Base-by-base conservation (phyloP, 2,113 vertebrate species). In the Mormoops blainvillei region DNA sequence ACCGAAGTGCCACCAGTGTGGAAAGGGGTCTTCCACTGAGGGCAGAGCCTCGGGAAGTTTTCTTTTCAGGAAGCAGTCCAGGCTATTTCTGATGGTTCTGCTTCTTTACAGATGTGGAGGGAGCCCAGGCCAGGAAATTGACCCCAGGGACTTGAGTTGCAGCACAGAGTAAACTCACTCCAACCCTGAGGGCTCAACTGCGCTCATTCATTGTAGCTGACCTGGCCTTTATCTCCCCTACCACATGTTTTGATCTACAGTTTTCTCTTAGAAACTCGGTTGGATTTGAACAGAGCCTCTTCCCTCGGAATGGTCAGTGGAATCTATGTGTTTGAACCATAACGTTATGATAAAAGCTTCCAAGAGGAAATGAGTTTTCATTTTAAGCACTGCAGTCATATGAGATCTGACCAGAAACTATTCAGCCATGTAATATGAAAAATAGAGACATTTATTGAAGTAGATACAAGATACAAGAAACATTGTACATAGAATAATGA, bases 11-110 rank as follows among this genome's bases (percentile, higher is more conserved):
- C 83, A 87, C 85, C 92, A 97, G 93, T 68, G 97, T 94, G 97
- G 95, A 96, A 98, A 97, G 97, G 96, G 95, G 95, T 97, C 95
- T 94, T 95, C 96, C 88, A 95, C 97, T 96, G 93, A 86, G 85
- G 92, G 95, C 85, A 98, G 93, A 93, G 76, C 81, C 89, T 94
- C 38, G 84, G 28, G 63, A 91, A 89, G 24, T 76, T 96, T 95
- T 94, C 67, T 97, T 97, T 96, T 97, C 96, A 97, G 95, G 94
- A 97, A 97, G 83, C 91, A 98, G 89, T 90, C 91, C 82, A 97
- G 93, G 97, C 86, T 77, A 26, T 94, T 95, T 74, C 95, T 98
- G 93, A 68, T 96, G 93, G 94, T 97, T 97, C 92, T 98, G 94
- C 94, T 97, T 61, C 86, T 97, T 71, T 95, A 48, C 76, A 96